A percentile compares a stretch with the other conserved stretches of the same genome.
These are phyloP conservation scores for Nesogale talazaci DNA, from an alignment of 2,113 vertebrate genomes.

Conservation along the genomic window DNA sequence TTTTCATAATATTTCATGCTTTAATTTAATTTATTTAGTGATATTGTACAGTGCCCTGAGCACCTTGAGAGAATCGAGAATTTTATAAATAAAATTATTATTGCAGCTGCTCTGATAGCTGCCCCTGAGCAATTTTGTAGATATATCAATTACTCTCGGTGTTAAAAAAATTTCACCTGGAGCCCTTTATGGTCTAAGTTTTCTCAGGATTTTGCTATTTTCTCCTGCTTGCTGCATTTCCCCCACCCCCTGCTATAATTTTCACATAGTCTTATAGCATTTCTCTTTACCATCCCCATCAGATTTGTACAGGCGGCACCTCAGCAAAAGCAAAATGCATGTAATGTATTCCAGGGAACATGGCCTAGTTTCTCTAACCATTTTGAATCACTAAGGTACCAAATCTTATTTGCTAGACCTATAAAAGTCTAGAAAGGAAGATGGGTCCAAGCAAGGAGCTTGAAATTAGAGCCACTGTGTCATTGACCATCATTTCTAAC, in stretches of 20 bases:
- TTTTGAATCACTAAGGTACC: neutral
- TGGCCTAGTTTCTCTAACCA: conserved; percentile 67
- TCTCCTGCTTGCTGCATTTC: neutral
- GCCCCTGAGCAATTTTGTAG: conserved; percentile 63
- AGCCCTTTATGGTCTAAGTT: conserved; percentile 17
- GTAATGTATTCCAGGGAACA: conserved; percentile 19
- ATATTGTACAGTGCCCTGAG: conserved; percentile 67
- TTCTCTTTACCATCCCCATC: conserved; percentile 34
- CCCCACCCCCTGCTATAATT: neutral
- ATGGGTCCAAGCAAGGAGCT: neutral
- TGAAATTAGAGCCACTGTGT: neutral
- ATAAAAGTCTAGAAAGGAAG: neutral
- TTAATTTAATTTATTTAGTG: conserved; percentile 81
- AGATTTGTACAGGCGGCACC: neutral
- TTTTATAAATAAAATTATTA: conserved; percentile 81
- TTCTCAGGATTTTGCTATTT: neutral
- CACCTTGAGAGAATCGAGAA: conserved; percentile 49
- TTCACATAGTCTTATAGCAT: rapidly evolving
- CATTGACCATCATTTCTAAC: neutral
- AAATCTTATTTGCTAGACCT: conserved; percentile 39
- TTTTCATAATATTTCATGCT: conserved; percentile 78
- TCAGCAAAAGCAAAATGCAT: neutral
- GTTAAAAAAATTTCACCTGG: conserved; percentile 57
- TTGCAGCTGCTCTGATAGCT: conserved; percentile 69
- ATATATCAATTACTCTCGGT: conserved; percentile 70